phyloP scores from a whole-genome alignment of 1,140 invertebrate species.

The Stegodyphus dumicola region DNA sequence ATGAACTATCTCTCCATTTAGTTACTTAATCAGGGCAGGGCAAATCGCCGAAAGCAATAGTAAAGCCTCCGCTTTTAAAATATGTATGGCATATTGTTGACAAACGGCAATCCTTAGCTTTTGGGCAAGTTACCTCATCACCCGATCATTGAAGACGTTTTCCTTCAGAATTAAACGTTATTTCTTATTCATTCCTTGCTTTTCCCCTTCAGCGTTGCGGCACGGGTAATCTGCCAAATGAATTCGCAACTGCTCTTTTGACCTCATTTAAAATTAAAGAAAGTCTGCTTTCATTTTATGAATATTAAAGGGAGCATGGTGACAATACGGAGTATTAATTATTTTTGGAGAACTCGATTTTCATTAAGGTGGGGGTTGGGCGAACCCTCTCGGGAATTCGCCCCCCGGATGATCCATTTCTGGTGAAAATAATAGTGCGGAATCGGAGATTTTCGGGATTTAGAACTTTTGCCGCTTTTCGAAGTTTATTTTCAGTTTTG shows the following conservation, averaged over 20 bases:
- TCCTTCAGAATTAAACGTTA: conserved; percentile 30
- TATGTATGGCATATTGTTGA: background rate
- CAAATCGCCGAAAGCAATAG: conserved; percentile 3
- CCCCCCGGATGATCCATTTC: background rate
- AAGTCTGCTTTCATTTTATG: conserved; percentile 10
- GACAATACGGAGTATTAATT: conserved; percentile 12
- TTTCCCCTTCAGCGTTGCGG: background rate
- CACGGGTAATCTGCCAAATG: too few species aligned
- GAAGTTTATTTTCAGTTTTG: too few species aligned
- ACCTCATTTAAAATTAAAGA: conserved; percentile 24
- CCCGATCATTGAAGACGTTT: conserved; percentile 21
- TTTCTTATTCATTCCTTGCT: conserved; percentile 30
- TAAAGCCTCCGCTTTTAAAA: conserved; percentile 2
- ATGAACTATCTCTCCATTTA: too few species aligned
- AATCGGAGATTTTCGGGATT: too few species aligned
- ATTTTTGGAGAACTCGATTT: conserved; percentile 33
- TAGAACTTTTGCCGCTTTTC: too few species aligned
- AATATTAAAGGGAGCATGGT: conserved; percentile 7
- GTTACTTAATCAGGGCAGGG: conserved; percentile 8
- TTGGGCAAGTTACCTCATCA: background rate
- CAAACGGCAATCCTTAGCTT: background rate
- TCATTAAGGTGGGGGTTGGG: conserved; percentile 16
- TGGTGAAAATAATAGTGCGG: too few species aligned
- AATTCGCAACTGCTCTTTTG: conserved; percentile 1
- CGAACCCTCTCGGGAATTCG: background rate